Evolutionary conservation across 1,140 invertebrate genomes (phyloP).

Genomic region (Mizuhopecten yessoensis): DNA sequence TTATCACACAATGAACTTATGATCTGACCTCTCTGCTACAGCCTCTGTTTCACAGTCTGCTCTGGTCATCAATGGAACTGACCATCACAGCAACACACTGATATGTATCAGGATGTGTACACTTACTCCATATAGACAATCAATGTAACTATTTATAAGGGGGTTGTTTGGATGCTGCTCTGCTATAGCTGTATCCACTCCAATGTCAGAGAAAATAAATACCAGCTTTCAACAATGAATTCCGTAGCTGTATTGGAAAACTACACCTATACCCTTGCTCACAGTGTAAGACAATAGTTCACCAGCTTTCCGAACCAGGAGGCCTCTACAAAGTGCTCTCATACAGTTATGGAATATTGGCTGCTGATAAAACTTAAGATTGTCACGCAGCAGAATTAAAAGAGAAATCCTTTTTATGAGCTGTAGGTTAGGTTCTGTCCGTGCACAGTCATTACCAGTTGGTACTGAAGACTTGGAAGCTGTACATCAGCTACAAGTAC

Average conservation of each 20-base stretch:
- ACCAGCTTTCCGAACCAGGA: neutral
- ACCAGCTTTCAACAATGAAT: conserved; percentile 28
- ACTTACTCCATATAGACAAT: neutral
- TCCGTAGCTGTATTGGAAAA: conserved; percentile 16
- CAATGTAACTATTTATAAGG: neutral
- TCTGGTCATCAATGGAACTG: neutral
- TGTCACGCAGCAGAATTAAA: neutral
- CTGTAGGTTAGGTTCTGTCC: neutral
- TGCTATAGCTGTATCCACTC: neutral
- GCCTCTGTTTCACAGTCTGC: neutral
- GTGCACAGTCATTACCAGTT: neutral
- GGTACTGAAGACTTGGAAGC: neutral
- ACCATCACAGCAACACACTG: neutral
- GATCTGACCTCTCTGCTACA: no score
- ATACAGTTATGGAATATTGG: neutral
- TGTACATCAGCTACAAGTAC: neutral
- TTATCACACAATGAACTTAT: neutral
- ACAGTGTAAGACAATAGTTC: neutral
- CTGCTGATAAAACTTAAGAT: neutral
- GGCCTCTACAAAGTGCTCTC: neutral
- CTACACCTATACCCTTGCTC: neutral
- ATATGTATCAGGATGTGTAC: neutral
- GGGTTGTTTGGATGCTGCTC: neutral
- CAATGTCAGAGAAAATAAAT: neutral
- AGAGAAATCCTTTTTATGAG: neutral